Base-by-base conservation (phyloP, 1,140 invertebrate genomes). In the Lanistes nyassanus region DNA sequence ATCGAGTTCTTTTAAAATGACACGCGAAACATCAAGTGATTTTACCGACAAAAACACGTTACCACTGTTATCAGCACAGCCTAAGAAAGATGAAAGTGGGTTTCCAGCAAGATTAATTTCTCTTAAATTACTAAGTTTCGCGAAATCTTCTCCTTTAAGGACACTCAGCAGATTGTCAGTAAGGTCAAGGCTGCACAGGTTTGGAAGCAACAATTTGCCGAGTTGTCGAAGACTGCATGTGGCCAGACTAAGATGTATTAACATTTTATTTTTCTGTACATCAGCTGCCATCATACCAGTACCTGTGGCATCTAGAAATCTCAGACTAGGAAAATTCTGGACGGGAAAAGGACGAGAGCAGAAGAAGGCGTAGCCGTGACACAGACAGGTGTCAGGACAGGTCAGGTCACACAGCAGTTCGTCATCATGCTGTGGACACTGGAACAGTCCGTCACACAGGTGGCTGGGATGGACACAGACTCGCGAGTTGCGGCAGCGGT, bases 341-440 rank as follows among this genome's bases (percentile, higher is more conserved):
- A 65, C 51, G 39, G 11, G 39, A 34, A 64, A 47, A 2, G 36
- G 26, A 29, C 39, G 31, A 13, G 60, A 47, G 19, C 73, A 74
- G 7, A 64, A 66, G 47, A 51, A 64, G 36, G 64, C 73, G 60
- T 65, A 53, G 26, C 64, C 34, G 47, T 37, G 31, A 31, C 73
- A 66, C 42, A 42, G n/a, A 37, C 73, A 74, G 47, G 53, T 42
- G n/a, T 65, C 37, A 29, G 73, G 73, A 26, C 60, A 74, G 5
- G 73, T 74, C 5, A 70, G 23, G 55, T 76, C 42, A 51, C 75
- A 76, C 47, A 76, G n/a, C 21, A 66, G 60, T 31, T 74, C 73
- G 29, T 74, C 73, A 55, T 74, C 73, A 31, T 74, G 73, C 3
- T 74, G 6, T 7, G 73, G 73, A 60, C 73, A 74, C 26, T 74